Conservation (phyloP, 2,113 vertebrate genomes). For the Piliocolobus tephrosceles region DNA sequence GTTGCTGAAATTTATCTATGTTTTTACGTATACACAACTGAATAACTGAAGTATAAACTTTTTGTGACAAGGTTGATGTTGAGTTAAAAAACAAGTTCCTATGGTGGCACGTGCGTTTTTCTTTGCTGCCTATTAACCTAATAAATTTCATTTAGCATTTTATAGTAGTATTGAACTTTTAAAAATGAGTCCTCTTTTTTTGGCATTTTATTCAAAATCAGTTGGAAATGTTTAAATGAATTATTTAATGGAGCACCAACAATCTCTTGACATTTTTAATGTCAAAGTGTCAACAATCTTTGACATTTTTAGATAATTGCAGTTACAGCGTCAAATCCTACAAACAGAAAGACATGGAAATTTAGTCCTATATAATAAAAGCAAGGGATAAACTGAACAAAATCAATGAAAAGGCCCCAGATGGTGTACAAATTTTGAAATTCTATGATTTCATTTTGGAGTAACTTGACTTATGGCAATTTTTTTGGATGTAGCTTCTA, state of each 20-base stretch:
- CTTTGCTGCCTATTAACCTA: not conserved
- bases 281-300: not conserved
- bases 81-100: not conserved
- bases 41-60: not conserved
- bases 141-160: not conserved
- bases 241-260: not conserved
- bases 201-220: not conserved
- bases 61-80: not conserved
- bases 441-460: not conserved
- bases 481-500: not conserved
- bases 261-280: conserved; percentile 5
- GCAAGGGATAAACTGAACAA: not conserved
- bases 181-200: not conserved
- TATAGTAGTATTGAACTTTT: not conserved
- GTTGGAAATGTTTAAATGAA: not conserved
- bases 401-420: not conserved
- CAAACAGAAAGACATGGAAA: not conserved
- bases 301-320: not conserved
- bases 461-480: not conserved
- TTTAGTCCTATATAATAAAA: not conserved
- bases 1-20: not conserved
- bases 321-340: not conserved
- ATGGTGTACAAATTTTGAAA: not conserved
- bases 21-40: not conserved
- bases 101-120: not conserved